These are phyloP conservation scores for Pipistrellus kuhlii DNA, from an alignment of 2,797 vertebrate genomes.

Conservation along the genomic window DNA sequence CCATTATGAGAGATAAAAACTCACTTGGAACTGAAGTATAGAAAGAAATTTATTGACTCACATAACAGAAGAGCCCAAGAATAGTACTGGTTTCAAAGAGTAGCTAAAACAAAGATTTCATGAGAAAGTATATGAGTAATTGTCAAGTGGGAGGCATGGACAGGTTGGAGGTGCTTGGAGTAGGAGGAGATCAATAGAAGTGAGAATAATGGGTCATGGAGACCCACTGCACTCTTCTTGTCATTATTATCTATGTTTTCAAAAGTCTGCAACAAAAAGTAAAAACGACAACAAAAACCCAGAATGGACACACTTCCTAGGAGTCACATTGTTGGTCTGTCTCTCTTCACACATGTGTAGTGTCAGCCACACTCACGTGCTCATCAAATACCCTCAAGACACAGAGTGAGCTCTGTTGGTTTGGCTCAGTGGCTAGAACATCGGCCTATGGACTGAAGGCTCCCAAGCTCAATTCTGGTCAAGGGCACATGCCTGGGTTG, in stretches of 20 bases:
- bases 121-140: not conserved
- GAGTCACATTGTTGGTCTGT: not conserved
- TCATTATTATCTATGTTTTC: not conserved
- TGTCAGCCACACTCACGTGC: not conserved
- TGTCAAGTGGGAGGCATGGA: not conserved
- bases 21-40: not conserved
- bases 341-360: not conserved
- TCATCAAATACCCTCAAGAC: not conserved
- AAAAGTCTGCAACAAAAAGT: not conserved
- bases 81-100: not conserved
- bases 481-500: too few species aligned
- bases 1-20: not conserved
- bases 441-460: too few species aligned
- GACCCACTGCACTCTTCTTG: not conserved
- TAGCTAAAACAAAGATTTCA: not conserved
- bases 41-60: not conserved
- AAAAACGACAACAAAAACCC: not conserved
- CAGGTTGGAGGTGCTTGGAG: not conserved
- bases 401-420: not conserved
- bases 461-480: too few species aligned
- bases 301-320: not conserved
- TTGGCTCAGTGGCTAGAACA: too few species aligned
- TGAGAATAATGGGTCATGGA: not conserved
- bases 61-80: not conserved
- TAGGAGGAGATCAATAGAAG: not conserved